Conservation (phyloP, 2,888 invertebrate genomes). For the Sericinus montela region DNA sequence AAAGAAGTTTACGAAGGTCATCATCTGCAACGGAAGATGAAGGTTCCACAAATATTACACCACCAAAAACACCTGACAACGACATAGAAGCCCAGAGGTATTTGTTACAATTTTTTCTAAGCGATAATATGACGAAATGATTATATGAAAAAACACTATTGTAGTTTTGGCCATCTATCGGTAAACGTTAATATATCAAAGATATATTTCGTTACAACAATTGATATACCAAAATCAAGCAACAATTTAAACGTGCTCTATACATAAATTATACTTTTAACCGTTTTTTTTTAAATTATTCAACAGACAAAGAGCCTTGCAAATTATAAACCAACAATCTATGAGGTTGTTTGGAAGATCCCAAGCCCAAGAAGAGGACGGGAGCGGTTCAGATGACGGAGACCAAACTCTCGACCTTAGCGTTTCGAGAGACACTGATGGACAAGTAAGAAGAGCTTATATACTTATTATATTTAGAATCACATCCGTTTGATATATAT, state of each 20-base stretch:
- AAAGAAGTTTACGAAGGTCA: slow-evolving; percentile 59
- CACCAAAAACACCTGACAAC: slow-evolving; percentile 74
- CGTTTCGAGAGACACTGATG: slow-evolving; percentile 71
- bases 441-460: slow-evolving; percentile 55
- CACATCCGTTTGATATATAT: no score
- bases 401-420: slow-evolving; percentile 74
- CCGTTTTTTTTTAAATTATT: no score
- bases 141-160: no score
- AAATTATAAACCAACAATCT: slow-evolving; percentile 70
- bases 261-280: no score
- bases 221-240: no score
- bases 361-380: slow-evolving; percentile 67
- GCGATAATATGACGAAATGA: no score
- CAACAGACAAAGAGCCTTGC: slow-evolving; percentile 71
- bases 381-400: slow-evolving; percentile 72
- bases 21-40: slow-evolving; percentile 75
- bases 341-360: slow-evolving; percentile 64
- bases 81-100: slow-evolving; percentile 70
- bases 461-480: no score
- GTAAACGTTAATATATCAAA: no score
- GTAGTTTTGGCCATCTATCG: no score
- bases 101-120: not conserved
- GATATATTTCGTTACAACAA: no score
- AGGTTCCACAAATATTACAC: slow-evolving; percentile 70
- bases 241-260: no score